Evolutionary conservation across 2,888 invertebrate genomes (phyloP), one percentile per base, ranked within the genome.

Genomic region (Calliphora vomitoria): DNA sequence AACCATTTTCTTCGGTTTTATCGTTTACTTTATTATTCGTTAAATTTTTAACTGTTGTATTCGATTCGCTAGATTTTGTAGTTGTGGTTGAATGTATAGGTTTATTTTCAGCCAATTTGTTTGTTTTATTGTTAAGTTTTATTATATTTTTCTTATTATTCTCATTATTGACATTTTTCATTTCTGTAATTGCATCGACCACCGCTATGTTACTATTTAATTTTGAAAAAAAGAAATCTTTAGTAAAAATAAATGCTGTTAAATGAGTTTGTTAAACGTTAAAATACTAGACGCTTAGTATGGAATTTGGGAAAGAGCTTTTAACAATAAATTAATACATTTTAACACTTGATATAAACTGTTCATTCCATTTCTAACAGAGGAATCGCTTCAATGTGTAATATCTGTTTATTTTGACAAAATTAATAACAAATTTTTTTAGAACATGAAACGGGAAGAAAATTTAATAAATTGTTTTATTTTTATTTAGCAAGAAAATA

Each of bases 141-240:
- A 58, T 20, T 18, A 20, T 8, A 44, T n/a, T 38, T 47, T 62
- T 78, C 13, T 68, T 53, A 47, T 69, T 74, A 71, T 71, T 47
- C 47, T 62, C 18, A 71, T 76, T 55, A 58, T 41, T 64, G 25
- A 38, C 75, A 44, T 11, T 76, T 71, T 86, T 71, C 4, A 58
- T 58, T 47, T 74, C n/a, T 15, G 74, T 62, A 11, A 75, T 58
- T 15, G 74, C 79, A 86, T 86, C 62, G 25, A 80, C 35, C 13
- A 79, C 68, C 11, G 68, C 74, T 74, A 68, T 18, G n/a, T 72
- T 82, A 82, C 79, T 82, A 58, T 60, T 47, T 41, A 58, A 58
- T 68, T 35, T 58, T 11, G 11, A 69, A 79, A 71, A 71, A n/a
- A 47, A 58, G 62, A 50, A 10, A 72, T 11, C 10, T 31, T 75